Conservation (phyloP, 1,140 invertebrate species). For the Ylistrum balloti region DNA sequence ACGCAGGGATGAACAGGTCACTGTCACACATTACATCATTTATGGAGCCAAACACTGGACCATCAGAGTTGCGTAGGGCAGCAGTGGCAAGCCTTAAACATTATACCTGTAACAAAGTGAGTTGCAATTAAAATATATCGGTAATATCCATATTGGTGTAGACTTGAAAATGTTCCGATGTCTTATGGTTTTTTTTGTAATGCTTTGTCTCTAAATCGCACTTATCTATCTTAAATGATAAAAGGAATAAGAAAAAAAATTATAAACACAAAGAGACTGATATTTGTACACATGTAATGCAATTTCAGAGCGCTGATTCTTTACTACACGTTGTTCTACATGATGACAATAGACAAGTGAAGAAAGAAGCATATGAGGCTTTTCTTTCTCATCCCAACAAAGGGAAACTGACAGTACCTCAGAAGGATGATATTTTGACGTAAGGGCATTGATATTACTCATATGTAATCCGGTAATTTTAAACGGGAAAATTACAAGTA, state of each 20-base stretch:
- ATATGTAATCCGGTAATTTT: too few species aligned
- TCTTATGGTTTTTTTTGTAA: too few species aligned
- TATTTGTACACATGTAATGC: neutral
- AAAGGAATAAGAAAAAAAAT: too few species aligned
- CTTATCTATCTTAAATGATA: too few species aligned
- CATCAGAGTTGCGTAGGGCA: conserved; percentile 52
- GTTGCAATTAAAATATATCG: neutral
- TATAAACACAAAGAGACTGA: conserved; percentile 13
- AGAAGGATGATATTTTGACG: neutral
- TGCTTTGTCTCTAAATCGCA: too few species aligned
- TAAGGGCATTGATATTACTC: neutral
- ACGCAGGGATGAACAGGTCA: conserved; percentile 54
- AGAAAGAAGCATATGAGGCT: neutral
- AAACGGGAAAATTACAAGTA: too few species aligned
- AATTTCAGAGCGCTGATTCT: neutral
- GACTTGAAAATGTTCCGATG: too few species aligned
- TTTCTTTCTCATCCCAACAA: conserved; percentile 2
- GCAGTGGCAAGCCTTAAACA: conserved; percentile 44
- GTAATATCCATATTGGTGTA: too few species aligned
- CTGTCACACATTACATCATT: conserved; percentile 52
- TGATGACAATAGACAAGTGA: neutral
- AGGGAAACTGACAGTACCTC: neutral
- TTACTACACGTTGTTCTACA: too few species aligned
- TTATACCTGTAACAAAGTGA: neutral
- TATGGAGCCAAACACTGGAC: conserved; percentile 44